phyloP scores from a whole-genome alignment of 2,888 invertebrate genomes.

The Thyatira batis region DNA sequence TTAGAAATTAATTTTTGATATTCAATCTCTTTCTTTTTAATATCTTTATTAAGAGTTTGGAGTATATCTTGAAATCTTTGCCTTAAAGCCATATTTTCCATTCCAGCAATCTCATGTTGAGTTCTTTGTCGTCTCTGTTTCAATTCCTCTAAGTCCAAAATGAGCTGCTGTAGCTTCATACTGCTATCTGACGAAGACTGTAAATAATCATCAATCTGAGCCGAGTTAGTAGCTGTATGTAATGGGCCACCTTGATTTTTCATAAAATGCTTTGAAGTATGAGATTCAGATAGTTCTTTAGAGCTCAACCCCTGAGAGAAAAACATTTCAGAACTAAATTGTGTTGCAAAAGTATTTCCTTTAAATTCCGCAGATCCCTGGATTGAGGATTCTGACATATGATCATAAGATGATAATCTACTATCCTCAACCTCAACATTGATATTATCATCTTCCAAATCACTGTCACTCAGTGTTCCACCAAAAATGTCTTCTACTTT shows the following conservation, averaged over 20 bases:
- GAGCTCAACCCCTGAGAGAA: constrained; percentile 7
- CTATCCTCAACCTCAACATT: constrained; percentile 90
- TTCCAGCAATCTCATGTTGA: constrained; percentile 88
- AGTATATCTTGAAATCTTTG: constrained; percentile 89
- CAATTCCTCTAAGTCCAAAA: constrained; percentile 86
- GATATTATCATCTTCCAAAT: constrained; percentile 86
- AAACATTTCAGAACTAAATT: constrained; percentile 46
- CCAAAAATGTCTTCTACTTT: constrained; percentile 89
- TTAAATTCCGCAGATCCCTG: constrained; percentile 33
- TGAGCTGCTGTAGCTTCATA: constrained; percentile 84
- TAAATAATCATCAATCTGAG: not conserved
- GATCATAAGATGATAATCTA: constrained; percentile 85
- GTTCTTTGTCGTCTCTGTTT: constrained; percentile 87
- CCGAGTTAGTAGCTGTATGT: not conserved
- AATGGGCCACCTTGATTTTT: not conserved
- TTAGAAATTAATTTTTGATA: constrained; percentile 29
- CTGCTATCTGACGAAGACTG: constrained; percentile 27
- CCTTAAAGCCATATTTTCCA: constrained; percentile 90
- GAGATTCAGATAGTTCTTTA: not conserved
- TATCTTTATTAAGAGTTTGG: constrained; percentile 87
- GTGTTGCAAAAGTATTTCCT: constrained; percentile 31
- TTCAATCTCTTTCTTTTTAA: constrained; percentile 87
- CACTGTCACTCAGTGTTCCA: constrained; percentile 92
- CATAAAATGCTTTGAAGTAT: not conserved
- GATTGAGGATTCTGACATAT: constrained; percentile 82